These are phyloP conservation scores for Ichneumoninae sp. DNA, from an alignment of 2,888 invertebrate genomes.

Conservation along the genomic window DNA sequence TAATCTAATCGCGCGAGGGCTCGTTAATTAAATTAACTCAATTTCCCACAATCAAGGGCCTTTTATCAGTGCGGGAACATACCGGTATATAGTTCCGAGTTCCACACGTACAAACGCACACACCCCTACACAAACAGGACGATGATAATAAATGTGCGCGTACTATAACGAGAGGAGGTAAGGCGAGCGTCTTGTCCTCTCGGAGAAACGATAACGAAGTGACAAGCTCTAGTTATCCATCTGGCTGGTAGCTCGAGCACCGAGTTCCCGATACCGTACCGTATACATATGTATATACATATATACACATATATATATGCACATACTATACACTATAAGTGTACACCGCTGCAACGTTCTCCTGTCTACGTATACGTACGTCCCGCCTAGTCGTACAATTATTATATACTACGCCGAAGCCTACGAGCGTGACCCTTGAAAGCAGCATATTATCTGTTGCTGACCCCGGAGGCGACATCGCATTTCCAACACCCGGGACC, in stretches of 20 bases:
- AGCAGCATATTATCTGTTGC: slow-evolving; percentile 69
- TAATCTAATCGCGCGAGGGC: slow-evolving; percentile 57
- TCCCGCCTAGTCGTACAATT: slow-evolving; percentile 50
- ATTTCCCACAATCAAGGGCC: slow-evolving; percentile 53
- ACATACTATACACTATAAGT: not conserved
- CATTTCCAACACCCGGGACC: slow-evolving; percentile 69
- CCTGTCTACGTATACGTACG: slow-evolving; percentile 19
- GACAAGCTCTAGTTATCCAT: slow-evolving; percentile 60
- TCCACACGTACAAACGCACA: not conserved
- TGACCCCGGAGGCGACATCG: slow-evolving; percentile 70
- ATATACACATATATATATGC: not conserved
- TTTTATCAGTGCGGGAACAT: slow-evolving; percentile 50
- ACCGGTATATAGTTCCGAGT: slow-evolving; percentile 3
- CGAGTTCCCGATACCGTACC: slow-evolving; percentile 30
- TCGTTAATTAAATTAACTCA: slow-evolving; percentile 60
- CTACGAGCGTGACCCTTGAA: slow-evolving; percentile 65
- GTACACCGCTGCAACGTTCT: slow-evolving; percentile 12
- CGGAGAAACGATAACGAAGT: slow-evolving; percentile 52
- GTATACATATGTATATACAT: not conserved
- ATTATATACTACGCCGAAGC: slow-evolving; percentile 48
- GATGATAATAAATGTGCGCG: slow-evolving; percentile 50
- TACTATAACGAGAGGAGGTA: slow-evolving; percentile 44
- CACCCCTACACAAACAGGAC: not conserved
- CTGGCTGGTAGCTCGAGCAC: slow-evolving; percentile 23
- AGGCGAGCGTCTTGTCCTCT: slow-evolving; percentile 22